Evolutionary conservation across 2,888 invertebrate species (phyloP), one percentile per base, ranked within the genome.

Genomic region (Zootermopsis nevadensis): DNA sequence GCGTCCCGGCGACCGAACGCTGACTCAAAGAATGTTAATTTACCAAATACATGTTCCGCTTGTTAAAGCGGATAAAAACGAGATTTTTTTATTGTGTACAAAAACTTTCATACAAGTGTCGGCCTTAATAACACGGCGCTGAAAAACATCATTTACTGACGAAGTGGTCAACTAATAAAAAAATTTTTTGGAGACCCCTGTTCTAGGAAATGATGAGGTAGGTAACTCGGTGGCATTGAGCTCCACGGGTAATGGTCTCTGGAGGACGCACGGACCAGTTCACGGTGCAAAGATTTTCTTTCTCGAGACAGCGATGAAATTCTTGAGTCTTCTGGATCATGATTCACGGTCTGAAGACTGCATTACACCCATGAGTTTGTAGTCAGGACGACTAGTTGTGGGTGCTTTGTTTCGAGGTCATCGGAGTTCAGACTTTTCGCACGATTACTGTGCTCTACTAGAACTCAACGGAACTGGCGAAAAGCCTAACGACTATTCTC

Each of bases 351-450:
- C 69, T 69, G 31, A 31, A 69, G 69, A 10, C 31, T 33, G 33
- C 60, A 60, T 1, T 27, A 60, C 60, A 60, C 60, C 60, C 27
- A n/a, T 8, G 27, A 27, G 60, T 27, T 12, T 48, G 60, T 60
- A 27, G 8, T 53, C 60, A 10, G 60, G 10, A 48, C 48, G 15
- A 15, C 60, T 60, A 27, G 6, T 69, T 33, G 69, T 69, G 69
- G 69, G 69, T 69, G 69, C 12, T 22, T 33, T 69, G 33, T 69
- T 69, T 22, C 33, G 31, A 69, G 69, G 69, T 69, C 69, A 69
- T 30, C 31, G 0, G 69, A 69, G 69, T 69, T 69, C 69, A 69
- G 6, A 3, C 31, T 19, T 15, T 69, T 69, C 69, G 27, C 69
- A 69, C 31, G 69, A 33, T 33, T 69, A 33, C 6, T 15, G 69